Evolutionary conservation across 2,113 vertebrate species (phyloP), one percentile per base, ranked within the genome.

Genomic region (Tautogolabrus adspersus): DNA sequence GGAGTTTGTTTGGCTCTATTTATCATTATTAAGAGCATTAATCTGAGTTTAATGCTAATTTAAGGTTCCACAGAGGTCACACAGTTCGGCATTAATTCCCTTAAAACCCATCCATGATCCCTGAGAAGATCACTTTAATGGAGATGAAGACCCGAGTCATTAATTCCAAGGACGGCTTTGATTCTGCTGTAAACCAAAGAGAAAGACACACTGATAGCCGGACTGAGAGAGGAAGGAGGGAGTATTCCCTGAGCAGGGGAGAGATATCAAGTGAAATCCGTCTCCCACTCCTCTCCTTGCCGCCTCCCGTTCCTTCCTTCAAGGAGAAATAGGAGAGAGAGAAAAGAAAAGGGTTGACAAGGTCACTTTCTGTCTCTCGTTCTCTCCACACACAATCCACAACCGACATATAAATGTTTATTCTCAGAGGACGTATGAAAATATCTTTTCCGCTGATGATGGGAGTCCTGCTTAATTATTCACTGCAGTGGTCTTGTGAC

Each of bases 221-320:
- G 68, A 59, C 61, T 49, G 52, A 79, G 69, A 72, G 58, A 72
- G 84, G 72, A 76, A 83, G 37, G 52, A 67, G 84, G 77, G 79
- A 79, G 75, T 90, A 92, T 93, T 92, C 91, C 89, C 91, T 69
- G 54, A 81, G 65, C 88, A 71, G 70, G 66, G 85, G 66, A 40
- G 72, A 72, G 77, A 91, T 90, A 92, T 92, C 87, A 90, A 88
- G 89, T 91, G 60, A 86, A 91, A 90, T 85, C 84, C 66, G 18
- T 74, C 81, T 79, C 68, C 69, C 68, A 62, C 68, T 85, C 81
- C 62, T 83, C 61, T 87, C 58, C 70, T 75, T 37, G 19, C 44
- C 51, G 11, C 77, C 72, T 73, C 46, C 40, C 11, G 21, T 4
- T 75, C 73, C 42, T 55, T 77, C 63, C 71, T 76, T 78, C 75